These are phyloP conservation scores for Maniola jurtina DNA, from an alignment of 1,140 invertebrate species.

Conservation along the genomic window DNA sequence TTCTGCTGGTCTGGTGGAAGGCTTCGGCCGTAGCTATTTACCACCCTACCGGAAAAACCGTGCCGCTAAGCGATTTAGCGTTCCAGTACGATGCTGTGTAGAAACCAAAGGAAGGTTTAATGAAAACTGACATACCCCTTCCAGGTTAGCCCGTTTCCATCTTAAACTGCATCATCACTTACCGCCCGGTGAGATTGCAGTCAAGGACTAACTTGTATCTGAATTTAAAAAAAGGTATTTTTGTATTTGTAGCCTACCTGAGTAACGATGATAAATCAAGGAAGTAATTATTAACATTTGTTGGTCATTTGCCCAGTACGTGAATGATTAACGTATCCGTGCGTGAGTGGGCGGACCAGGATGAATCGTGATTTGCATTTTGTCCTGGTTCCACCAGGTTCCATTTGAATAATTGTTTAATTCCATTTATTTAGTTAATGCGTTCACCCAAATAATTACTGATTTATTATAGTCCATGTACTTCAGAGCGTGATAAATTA, in stretches of 20 bases:
- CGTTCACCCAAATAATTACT: constrained; percentile 24
- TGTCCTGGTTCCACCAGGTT: constrained; percentile 32
- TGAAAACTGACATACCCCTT: too few species aligned
- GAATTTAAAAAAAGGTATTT: too few species aligned
- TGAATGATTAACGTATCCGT: neutral
- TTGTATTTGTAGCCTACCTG: neutral
- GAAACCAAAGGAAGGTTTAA: too few species aligned
- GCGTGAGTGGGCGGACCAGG: constrained; percentile 24
- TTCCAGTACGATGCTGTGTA: too few species aligned
- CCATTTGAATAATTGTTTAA: constrained; percentile 66
- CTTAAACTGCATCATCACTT: too few species aligned
- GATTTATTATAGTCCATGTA: constrained; percentile 16
- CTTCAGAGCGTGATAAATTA: constrained; percentile 14
- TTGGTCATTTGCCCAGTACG: neutral
- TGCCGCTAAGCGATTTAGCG: too few species aligned
- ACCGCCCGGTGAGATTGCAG: too few species aligned
- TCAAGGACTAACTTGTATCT: too few species aligned
- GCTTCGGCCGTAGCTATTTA: too few species aligned
- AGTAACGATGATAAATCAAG: neutral
- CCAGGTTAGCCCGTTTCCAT: too few species aligned
- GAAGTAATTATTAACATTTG: neutral
- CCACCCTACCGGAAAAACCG: too few species aligned
- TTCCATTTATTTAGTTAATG: constrained; percentile 44
- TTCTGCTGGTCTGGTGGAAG: too few species aligned
- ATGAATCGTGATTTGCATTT: constrained; percentile 54